These are phyloP conservation scores for Eulemur coronatus DNA, from an alignment of 2,797 vertebrate genomes.

Conservation along the genomic window DNA sequence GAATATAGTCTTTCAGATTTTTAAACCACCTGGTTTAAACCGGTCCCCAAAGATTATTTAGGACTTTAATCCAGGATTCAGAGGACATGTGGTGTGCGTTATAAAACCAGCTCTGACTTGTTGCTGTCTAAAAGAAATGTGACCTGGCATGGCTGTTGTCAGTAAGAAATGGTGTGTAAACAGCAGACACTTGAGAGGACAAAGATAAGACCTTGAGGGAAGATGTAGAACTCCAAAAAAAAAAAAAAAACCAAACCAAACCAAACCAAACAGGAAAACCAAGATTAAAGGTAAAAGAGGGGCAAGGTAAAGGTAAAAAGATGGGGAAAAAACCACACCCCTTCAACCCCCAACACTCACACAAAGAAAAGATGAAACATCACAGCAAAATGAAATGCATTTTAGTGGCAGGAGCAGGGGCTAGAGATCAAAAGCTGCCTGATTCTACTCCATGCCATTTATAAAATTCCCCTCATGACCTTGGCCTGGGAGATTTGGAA, in stretches of 20 bases:
- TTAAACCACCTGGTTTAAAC: slow-evolving; percentile 40
- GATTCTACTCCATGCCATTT: background rate
- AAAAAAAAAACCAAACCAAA: too few relatives aligned
- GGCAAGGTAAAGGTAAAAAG: background rate
- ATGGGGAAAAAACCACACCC: background rate
- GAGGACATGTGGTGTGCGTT: background rate
- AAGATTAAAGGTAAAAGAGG: background rate
- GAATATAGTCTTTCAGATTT: background rate
- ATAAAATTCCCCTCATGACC: background rate
- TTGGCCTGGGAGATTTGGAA: background rate
- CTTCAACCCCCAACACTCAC: background rate
- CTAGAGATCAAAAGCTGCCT: background rate
- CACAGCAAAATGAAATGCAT: background rate
- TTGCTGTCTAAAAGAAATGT: slow-evolving; percentile 8
- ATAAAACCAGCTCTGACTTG: slow-evolving; percentile 37
- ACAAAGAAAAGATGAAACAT: background rate
- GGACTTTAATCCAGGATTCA: background rate
- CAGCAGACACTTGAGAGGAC: background rate
- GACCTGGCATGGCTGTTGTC: slow-evolving; percentile 17
- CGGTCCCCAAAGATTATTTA: background rate
- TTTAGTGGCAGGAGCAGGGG: background rate
- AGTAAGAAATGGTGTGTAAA: slow-evolving; percentile 8
- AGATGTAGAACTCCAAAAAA: background rate
- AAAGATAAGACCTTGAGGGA: background rate
- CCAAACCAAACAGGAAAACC: background rate